Base-by-base conservation (phyloP, 2,797 vertebrate genomes). In the Acrossocheilus fasciatus region DNA sequence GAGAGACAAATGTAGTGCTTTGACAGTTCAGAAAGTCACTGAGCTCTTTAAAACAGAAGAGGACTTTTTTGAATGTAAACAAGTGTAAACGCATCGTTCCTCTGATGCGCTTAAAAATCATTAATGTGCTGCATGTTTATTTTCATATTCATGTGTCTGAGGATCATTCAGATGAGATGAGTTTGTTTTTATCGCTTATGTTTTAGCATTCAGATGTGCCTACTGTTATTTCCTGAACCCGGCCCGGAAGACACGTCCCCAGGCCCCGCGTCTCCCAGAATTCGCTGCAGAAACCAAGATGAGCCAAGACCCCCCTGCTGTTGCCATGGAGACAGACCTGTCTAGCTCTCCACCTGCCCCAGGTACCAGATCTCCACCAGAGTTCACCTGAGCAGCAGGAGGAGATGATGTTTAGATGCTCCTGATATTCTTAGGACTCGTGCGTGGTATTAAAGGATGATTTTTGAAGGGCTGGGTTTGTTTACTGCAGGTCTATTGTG, bases 201-300 rank as follows among this genome's bases (percentile, higher is more conserved):
- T 88, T 95, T 88, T 93, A 99, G 98, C 98, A 45, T 99, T 99
- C 94, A 96, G 98, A 87, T 99, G 98, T 92, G 98, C 97, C 39
- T 99, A 99, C 94, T 99, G 98, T 94, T 99, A 96, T 95, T 98
- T 98, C 93, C 93, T 99, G 93, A 99, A 99, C 94, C 98, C 98
- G 89, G 98, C 98, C 75, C 96, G 97, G 92, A 99, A 97, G 96
- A 99, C 96, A n/a, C 96, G 97, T 90, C 97, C 98, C 54, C 98
- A 97, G 90, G 98, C 98, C 75, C 98, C 98, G 78, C 94, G 96
- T 84, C 96, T 99, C 87, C 94, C 95, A 6, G 97, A 99, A 82
- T 95, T 96, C 89, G 93, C 90, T 7, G 94, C 95, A 84, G 97
- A 98, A 89, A 92, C 89, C 88, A 97, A 91, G 80, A 91, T 75